Base-by-base conservation (phyloP, 2,888 invertebrate genomes). In the Cerceris ruficornis region DNA sequence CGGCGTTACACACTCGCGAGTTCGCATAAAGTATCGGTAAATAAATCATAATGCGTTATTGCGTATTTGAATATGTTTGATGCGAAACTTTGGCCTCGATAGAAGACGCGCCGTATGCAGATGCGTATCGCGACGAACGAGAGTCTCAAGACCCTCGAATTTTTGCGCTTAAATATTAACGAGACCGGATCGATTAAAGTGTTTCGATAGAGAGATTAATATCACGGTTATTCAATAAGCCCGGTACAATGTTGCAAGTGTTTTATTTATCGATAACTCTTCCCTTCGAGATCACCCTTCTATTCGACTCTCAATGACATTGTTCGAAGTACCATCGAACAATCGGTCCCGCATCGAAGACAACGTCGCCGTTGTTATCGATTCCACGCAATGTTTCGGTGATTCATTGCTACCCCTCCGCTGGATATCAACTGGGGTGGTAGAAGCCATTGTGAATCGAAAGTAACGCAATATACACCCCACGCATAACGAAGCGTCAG, bases 21-120 rank as follows among this genome's bases (percentile, higher is more conserved):
- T 75, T 57, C 71, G 78, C 86, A 86, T 86, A 88, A 88, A 88
- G 88, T 89, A 90, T 90, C 86, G 86, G 88, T 88, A 89, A 89
- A 90, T 90, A 90, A 90, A 90, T 90, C 88, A 90, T 90, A 86
- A 86, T 87, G 77, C 83, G 82, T 87, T 87, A 88, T 90, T 87
- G 89, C 86, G 81, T 86, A 90, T 90, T 89, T 90, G 89, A 90
- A 90, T 89, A 88, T 85, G 88, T 90, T 90, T 88, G 88, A 88
- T 86, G 82, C 83, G 75, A 70, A 69, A 68, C 80, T 74, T 76
- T 59, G 70, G 73, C 78, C 74, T 78, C 41, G 52, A 54, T 59
- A 62, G 52, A 69, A 70, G 58, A 28, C 61, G 57, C 58, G 50
- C 43, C 13, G 67, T 50, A 61, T 61, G 64, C 65, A 55, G 15